These are phyloP conservation scores for Alauda arvensis DNA, from an alignment of 2,797 vertebrate species.

Conservation along the genomic window DNA sequence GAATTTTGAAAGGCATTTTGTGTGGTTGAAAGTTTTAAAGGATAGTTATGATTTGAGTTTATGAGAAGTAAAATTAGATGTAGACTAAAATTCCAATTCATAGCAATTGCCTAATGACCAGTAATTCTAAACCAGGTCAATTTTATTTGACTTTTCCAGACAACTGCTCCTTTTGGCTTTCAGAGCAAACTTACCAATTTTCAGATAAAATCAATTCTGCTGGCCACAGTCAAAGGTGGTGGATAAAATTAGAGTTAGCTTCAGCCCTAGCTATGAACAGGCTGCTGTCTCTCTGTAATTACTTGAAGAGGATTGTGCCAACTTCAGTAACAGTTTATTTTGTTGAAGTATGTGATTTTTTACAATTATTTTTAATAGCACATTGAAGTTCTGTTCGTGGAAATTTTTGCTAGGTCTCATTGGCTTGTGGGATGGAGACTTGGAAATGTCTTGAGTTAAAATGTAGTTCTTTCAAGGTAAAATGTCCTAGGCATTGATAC, in stretches of 20 bases:
- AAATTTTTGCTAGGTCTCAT: background rate
- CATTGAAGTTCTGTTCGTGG: background rate
- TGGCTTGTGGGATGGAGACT: background rate
- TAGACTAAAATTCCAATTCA: background rate
- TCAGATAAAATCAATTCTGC: conserved; percentile 21
- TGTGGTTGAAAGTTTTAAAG: background rate
- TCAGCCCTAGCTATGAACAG: background rate
- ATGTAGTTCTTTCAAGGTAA: background rate
- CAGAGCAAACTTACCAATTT: conserved; percentile 17
- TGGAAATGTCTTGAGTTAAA: background rate
- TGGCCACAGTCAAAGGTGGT: background rate
- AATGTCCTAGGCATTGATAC: background rate
- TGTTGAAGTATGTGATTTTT: background rate
- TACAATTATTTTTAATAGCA: background rate
- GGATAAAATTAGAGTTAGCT: conserved; percentile 17
- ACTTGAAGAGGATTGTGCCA: conserved; percentile 3
- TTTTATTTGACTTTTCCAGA: conserved; percentile 35
- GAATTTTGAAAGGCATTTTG: background rate
- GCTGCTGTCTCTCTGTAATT: background rate
- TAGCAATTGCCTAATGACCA: background rate
- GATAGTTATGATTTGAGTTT: background rate
- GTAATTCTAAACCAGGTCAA: background rate
- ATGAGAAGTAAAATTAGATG: background rate
- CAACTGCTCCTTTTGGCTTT: background rate
- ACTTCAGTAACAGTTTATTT: conserved; percentile 11